These are phyloP conservation scores for Macropis europaea DNA, from an alignment of 2,888 invertebrate genomes.

Conservation along the genomic window DNA sequence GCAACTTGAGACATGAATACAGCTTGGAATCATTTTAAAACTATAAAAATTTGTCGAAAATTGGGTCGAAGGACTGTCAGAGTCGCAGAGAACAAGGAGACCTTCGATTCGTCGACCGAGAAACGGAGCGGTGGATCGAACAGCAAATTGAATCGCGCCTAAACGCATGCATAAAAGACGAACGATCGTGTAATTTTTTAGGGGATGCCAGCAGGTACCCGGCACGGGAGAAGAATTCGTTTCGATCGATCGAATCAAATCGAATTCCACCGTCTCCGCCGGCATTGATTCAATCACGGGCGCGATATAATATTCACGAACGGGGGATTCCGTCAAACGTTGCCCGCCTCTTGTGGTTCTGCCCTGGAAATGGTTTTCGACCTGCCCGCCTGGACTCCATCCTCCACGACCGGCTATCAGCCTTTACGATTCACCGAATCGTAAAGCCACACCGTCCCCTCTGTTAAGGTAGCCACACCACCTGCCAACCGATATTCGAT, in stretches of 20 bases:
- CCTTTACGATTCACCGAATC: conserved; percentile 65
- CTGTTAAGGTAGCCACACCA: conserved; percentile 12
- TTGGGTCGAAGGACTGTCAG: too few relatives aligned
- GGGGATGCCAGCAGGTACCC: not conserved
- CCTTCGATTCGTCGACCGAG: not conserved
- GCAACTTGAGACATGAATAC: too few relatives aligned
- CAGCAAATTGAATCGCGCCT: not conserved
- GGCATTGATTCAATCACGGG: conserved; percentile 47
- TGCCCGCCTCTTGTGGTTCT: conserved; percentile 12
- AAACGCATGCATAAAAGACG: conserved; percentile 2
- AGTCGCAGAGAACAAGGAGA: not conserved
- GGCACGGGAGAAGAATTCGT: not conserved
- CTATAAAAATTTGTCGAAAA: too few relatives aligned
- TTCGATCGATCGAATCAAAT: conserved; percentile 3
- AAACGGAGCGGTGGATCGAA: not conserved
- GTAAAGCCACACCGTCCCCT: conserved; percentile 54
- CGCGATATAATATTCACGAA: conserved; percentile 54
- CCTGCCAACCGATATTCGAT: conserved; percentile 44
- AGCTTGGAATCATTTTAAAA: too few relatives aligned
- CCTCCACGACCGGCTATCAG: conserved; percentile 47
- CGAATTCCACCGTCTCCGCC: conserved; percentile 1
- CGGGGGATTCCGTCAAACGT: conserved; percentile 12
- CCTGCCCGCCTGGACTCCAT: not conserved
- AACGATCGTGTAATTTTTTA: not conserved
- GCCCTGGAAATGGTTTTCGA: conserved; percentile 8